Conservation (phyloP, 2,888 invertebrate genomes). For the Acleris laterana region DNA sequence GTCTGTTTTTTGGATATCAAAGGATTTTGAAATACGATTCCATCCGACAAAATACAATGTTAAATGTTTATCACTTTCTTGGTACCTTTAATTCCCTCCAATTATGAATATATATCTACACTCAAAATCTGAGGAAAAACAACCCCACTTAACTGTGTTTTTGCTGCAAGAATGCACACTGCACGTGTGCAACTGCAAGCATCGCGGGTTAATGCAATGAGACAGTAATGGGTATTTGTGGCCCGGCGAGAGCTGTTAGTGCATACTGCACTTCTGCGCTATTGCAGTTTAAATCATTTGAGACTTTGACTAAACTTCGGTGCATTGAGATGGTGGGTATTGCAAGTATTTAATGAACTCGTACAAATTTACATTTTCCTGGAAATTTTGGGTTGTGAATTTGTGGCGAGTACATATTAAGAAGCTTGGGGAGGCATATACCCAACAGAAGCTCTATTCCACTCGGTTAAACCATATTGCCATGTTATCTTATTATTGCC, state of each 20-base stretch:
- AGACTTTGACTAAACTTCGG: constrained; percentile 16
- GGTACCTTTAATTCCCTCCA: too few relatives aligned
- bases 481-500: too few relatives aligned
- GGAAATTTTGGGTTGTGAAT: too few relatives aligned
- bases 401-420: too few relatives aligned
- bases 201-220: constrained; percentile 22
- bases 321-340: constrained; percentile 1
- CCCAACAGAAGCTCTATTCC: too few relatives aligned
- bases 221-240: constrained; percentile 32
- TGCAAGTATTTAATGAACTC: not conserved
- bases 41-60: not conserved
- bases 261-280: constrained; percentile 22
- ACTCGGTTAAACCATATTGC: too few relatives aligned
- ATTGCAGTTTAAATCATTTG: constrained; percentile 22
- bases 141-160: constrained; percentile 2
- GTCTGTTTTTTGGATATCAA: too few relatives aligned
- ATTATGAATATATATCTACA: too few relatives aligned
- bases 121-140: not conserved
- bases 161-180: constrained; percentile 13
- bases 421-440: too few relatives aligned
- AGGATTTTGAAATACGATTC: too few relatives aligned
- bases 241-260: constrained; percentile 20
- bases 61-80: too few relatives aligned
- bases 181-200: constrained; percentile 14
- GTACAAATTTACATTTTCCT: too few relatives aligned